These are phyloP conservation scores for Leptinotarsa undecemlineata DNA, from an alignment of 1,140 invertebrate genomes.

Conservation along the genomic window DNA sequence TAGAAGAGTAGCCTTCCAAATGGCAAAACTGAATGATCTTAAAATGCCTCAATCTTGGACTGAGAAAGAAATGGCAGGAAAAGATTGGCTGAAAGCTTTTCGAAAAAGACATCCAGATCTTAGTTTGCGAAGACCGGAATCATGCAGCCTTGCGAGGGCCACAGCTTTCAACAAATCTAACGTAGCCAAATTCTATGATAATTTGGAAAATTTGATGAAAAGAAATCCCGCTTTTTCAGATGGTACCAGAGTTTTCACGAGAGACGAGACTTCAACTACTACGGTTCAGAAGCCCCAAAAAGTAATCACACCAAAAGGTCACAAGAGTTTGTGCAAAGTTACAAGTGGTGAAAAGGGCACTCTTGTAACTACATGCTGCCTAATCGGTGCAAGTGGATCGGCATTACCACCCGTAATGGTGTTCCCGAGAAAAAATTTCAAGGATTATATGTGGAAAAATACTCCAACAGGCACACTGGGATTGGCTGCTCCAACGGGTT, in stretches of 20 bases:
- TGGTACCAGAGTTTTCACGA: constrained; percentile 20
- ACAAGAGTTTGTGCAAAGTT: neutral
- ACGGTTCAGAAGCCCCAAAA: constrained; percentile 5
- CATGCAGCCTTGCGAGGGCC: constrained; percentile 13
- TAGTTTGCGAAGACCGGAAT: constrained; percentile 2
- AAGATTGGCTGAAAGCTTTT: neutral
- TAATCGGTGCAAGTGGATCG: constrained; percentile 41
- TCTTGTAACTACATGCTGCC: constrained; percentile 36
- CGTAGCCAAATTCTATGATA: constrained; percentile 30
- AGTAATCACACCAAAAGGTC: neutral
- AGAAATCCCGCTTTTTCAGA: neutral
- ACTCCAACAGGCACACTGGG: constrained; percentile 54
- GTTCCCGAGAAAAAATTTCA: constrained; percentile 46
- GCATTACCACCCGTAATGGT: constrained; percentile 39
- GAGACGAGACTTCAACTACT: constrained; percentile 3
- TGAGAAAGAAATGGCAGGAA: neutral
- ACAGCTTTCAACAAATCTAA: constrained; percentile 23
- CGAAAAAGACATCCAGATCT: constrained; percentile 10
- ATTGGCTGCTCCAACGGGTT: constrained; percentile 51
- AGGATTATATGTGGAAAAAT: constrained; percentile 47
- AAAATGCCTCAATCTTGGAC: neutral
- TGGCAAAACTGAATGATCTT: neutral
- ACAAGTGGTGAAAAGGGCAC: constrained; percentile 52
- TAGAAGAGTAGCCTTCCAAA: neutral
- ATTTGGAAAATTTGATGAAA: constrained; percentile 22